Conservation (phyloP, 2,888 invertebrate genomes). For the Heliconius cydno region DNA sequence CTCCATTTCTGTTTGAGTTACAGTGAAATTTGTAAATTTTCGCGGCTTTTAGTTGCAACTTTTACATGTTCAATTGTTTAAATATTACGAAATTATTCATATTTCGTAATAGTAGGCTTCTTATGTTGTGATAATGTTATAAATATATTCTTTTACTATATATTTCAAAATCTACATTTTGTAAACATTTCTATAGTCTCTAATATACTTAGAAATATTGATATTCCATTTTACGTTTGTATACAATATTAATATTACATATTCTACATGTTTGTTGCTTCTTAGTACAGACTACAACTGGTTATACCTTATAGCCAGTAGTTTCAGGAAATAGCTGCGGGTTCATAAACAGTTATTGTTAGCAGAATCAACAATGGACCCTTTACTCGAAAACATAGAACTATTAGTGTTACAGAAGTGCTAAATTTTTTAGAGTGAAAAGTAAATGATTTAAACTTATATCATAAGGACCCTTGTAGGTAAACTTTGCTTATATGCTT, state of each 20-base stretch:
- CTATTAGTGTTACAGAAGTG: constrained; percentile 7
- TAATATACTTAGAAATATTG: not conserved
- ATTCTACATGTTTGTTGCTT: not conserved
- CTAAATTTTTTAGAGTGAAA: not conserved
- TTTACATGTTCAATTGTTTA: constrained; percentile 8
- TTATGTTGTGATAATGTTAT: too few species aligned
- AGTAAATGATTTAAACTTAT: not conserved
- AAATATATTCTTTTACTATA: too few species aligned
- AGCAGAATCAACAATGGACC: constrained; percentile 39
- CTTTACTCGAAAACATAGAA: constrained; percentile 18
- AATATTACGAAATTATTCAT: constrained; percentile 14
- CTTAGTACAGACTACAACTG: not conserved
- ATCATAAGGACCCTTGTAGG: not conserved
- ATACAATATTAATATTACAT: not conserved
- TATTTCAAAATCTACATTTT: too few species aligned
- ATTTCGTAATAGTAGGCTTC: not conserved
- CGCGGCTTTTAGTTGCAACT: constrained; percentile 24
- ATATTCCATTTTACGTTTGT: not conserved
- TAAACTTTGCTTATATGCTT: not conserved
- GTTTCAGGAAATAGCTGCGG: constrained; percentile 40
- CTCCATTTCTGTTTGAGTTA: not conserved
- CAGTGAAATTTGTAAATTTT: constrained; percentile 40
- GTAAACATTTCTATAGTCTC: too few species aligned
- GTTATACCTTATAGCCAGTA: constrained; percentile 27
- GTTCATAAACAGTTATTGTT: constrained; percentile 48